Conservation (phyloP, 2,113 vertebrate genomes). For the Phocoena sinus region DNA sequence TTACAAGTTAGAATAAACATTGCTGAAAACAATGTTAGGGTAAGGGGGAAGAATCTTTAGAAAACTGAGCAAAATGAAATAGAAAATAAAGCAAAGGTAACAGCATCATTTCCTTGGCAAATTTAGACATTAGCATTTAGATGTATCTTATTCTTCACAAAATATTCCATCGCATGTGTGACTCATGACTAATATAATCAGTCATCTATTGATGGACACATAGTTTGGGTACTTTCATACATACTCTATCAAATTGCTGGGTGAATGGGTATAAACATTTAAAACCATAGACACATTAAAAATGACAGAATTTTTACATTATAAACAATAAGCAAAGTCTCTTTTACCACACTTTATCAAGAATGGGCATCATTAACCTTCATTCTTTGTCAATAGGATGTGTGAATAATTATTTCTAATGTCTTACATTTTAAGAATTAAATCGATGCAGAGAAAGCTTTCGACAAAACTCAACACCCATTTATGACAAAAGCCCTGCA, state of each 20-base stretch:
- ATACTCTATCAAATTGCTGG: neutral
- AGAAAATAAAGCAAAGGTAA: neutral
- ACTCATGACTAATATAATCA: neutral
- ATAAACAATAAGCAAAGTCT: neutral
- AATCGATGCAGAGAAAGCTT: too few relatives aligned
- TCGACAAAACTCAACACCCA: too few relatives aligned
- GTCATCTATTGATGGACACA: neutral
- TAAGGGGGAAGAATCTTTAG: neutral
- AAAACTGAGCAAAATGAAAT: neutral
- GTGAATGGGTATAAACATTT: neutral
- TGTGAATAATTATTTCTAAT: conserved; percentile 3
- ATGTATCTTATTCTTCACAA: neutral
- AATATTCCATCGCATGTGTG: neutral
- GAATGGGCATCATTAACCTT: neutral
- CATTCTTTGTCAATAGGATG: neutral
- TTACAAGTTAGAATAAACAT: neutral
- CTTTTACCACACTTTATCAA: neutral
- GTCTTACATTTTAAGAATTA: neutral
- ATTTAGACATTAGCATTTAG: neutral
- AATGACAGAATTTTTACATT: neutral
- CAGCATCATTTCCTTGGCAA: neutral
- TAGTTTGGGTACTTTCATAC: neutral
- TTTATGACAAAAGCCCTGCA: too few relatives aligned
- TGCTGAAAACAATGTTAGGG: neutral
- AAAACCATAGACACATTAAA: neutral